These are phyloP conservation scores for Odontocolon sp. DNA, from an alignment of 2,888 invertebrate species.

Conservation along the genomic window DNA sequence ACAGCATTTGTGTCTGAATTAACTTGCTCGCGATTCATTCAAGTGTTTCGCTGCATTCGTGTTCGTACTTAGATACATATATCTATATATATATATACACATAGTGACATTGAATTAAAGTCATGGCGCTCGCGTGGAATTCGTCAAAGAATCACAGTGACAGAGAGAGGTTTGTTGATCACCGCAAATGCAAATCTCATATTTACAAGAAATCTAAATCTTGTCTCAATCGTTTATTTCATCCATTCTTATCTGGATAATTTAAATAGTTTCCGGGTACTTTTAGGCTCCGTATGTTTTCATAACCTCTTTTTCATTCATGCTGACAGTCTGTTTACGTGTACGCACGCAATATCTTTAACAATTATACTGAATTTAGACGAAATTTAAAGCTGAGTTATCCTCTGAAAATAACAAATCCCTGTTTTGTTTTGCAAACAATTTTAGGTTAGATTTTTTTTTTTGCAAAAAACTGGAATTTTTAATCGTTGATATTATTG, in stretches of 20 bases:
- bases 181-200: neutral
- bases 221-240: slow-evolving; percentile 9
- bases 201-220: slow-evolving; percentile 15
- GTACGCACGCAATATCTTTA: neutral
- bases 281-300: slow-evolving; percentile 34
- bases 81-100: too few species aligned
- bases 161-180: slow-evolving; percentile 85
- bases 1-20: too few species aligned
- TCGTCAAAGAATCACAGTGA: slow-evolving; percentile 92
- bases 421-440: too few species aligned
- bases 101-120: slow-evolving; percentile 3
- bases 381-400: too few species aligned
- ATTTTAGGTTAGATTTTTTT: too few species aligned
- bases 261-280: neutral
- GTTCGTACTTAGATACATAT: too few species aligned
- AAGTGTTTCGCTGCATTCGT: neutral
- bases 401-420: too few species aligned
- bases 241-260: neutral
- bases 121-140: slow-evolving; percentile 83
- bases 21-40: neutral
- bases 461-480: too few species aligned
- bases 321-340: slow-evolving; percentile 1
- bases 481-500: too few species aligned
- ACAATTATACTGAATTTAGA: neutral
- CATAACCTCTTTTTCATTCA: slow-evolving; percentile 63